Percentiles rank a stretch among this genome's conserved stretches.
Conservation (phyloP, 2,797 vertebrate species). For the Distichodus sexfasciatus region DNA sequence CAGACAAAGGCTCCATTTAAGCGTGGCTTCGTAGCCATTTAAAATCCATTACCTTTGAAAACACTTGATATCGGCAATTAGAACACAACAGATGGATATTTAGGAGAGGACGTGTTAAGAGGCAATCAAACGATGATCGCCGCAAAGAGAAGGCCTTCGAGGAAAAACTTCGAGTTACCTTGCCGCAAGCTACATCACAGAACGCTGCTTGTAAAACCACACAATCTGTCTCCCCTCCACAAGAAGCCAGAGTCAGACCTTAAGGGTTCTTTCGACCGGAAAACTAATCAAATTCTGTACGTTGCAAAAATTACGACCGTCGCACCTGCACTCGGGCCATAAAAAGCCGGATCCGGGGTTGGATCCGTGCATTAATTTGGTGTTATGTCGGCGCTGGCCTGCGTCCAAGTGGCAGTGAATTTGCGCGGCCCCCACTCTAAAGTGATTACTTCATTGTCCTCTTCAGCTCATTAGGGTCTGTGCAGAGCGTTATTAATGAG, state of each 20-base stretch:
- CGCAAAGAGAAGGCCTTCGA: background rate
- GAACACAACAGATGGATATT: background rate
- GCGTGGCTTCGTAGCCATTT: background rate
- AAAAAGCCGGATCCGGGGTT: conserved; percentile 36
- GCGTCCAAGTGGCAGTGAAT: conserved; percentile 42
- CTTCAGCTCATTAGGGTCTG: conserved; percentile 51
- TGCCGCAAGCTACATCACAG: too few species aligned
- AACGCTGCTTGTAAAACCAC: too few species aligned
- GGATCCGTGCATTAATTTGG: conserved; percentile 49
- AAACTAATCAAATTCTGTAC: background rate
- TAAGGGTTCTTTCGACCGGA: background rate
- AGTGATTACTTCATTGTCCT: conserved; percentile 52
- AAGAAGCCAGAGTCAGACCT: too few species aligned
- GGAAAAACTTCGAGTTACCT: background rate
- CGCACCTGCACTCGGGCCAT: conserved; percentile 33
- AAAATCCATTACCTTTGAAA: background rate
- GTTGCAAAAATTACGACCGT: conserved; percentile 7
- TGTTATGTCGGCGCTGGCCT: conserved; percentile 47
- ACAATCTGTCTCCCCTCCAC: too few species aligned
- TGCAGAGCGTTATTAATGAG: conserved; percentile 55
- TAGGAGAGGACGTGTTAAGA: background rate
- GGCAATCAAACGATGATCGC: background rate
- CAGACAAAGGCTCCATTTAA: background rate
- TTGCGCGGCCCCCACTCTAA: conserved; percentile 18
- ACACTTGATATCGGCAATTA: background rate